Percentiles rank a stretch among this genome's conserved stretches.
These are phyloP conservation scores for Ectropis grisescens DNA, from an alignment of 1,140 invertebrate species.

Conservation along the genomic window DNA sequence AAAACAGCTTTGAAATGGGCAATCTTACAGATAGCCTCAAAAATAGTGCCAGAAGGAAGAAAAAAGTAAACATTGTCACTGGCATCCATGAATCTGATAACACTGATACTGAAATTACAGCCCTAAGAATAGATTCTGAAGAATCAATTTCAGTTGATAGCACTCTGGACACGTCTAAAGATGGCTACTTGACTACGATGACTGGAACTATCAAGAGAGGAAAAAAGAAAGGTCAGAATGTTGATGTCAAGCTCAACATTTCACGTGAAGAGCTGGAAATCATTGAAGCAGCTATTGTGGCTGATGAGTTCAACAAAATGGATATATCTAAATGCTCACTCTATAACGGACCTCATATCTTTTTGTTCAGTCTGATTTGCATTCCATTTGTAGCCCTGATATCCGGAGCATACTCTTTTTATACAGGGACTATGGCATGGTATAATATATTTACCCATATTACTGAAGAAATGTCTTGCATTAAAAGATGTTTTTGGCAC, in stretches of 20 bases:
- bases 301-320: constrained; percentile 70
- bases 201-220: constrained; percentile 82
- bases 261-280: constrained; percentile 79
- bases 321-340: constrained; percentile 72
- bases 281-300: constrained; percentile 75
- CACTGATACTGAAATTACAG: constrained; percentile 63
- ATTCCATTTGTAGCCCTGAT: constrained; percentile 76
- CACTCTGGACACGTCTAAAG: constrained; percentile 57
- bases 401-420: constrained; percentile 79
- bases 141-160: constrained; percentile 56
- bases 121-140: constrained; percentile 60
- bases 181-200: constrained; percentile 72
- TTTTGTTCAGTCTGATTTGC: constrained; percentile 76
- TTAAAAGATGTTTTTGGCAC: constrained; percentile 73
- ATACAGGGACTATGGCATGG: constrained; percentile 82
- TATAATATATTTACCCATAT: constrained; percentile 82
- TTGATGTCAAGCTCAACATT: constrained; percentile 80
- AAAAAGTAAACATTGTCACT: constrained; percentile 72
- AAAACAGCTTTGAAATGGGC: constrained; percentile 68
- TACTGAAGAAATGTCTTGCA: constrained; percentile 77
- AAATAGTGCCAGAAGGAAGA: constrained; percentile 70
- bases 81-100: constrained; percentile 70
- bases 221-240: constrained; percentile 79
- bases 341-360: constrained; percentile 76
- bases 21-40: constrained; percentile 60